Evolutionary conservation across 2,113 vertebrate genomes (phyloP), one percentile per base, ranked within the genome.

Genomic region (Prionailurus viverrinus): DNA sequence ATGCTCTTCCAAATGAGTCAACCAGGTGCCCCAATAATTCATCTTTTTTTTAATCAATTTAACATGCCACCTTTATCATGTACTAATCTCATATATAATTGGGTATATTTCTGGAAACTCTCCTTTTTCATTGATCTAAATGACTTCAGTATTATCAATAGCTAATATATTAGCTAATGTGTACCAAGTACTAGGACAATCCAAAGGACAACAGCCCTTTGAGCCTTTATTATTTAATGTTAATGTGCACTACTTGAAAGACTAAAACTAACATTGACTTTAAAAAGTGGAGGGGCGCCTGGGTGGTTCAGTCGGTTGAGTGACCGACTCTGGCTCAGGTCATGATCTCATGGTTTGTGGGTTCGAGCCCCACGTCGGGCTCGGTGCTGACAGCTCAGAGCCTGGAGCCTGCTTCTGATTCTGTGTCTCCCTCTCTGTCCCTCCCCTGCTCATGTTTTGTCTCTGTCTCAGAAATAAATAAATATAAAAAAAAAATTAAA

Each of bases 101-200:
- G 1, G n/a, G 27, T 66, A 12, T 19, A 39, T 90, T 74, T 84
- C 69, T 83, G 25, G 36, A 79, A 82, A 87, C 16, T 18, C 7
- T 80, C 11, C 21, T 33, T 0, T 76, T 69, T 78, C 84, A 68
- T 25, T 63, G 39, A 81, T 74, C 25, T 73, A 71, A 80, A 29
- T 88, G 31, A 93, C 29, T 65, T 95, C 63, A 85, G 27, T 87
- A 76, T 27, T 74, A 74, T 81, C 65, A 74, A 94, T 61, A 80
- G 63, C 13, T 86, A 68, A 51, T 58, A 82, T 27, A 18, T n/a
- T 15, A 92, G 51, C 66, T 73, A 92, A 82, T 58, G 23, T 39
- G 79, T 79, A 91, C 33, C 61, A 27, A 91, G 15, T 69, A 69
- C 36, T 16, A 58, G 33, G 27, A 68, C 2, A 55, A 84, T 78